These are phyloP conservation scores for Caenorhabditis macrosperma DNA, from an alignment of 2,888 invertebrate species.

Conservation along the genomic window DNA sequence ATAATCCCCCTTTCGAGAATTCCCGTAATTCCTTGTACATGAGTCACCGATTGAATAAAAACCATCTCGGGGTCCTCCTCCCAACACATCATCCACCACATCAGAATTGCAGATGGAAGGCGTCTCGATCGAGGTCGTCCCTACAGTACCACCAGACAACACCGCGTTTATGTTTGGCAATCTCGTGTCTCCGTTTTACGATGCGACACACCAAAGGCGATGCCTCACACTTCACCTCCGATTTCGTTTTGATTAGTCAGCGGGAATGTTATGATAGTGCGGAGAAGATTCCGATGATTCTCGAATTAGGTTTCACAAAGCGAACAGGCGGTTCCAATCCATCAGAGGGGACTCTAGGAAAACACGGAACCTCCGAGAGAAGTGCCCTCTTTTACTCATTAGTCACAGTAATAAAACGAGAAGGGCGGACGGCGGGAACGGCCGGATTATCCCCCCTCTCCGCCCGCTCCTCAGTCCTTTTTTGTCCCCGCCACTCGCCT, in stretches of 20 bases:
- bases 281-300: constrained; percentile 4
- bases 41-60: constrained; percentile 3
- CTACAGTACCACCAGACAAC: constrained; percentile 40
- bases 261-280: constrained; percentile 30
- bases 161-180: constrained; percentile 49
- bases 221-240: constrained; percentile 34
- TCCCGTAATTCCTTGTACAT: constrained; percentile 2
- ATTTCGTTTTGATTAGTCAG: constrained; percentile 58
- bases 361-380: no score
- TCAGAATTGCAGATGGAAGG: constrained; percentile 33
- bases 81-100: not conserved
- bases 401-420: constrained; percentile 11
- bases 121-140: constrained; percentile 11
- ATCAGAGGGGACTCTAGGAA: no score
- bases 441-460: not conserved
- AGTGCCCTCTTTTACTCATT: no score
- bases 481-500: not conserved
- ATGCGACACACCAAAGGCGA: constrained; percentile 28
- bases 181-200: constrained; percentile 55
- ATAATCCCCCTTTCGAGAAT: constrained; percentile 1
- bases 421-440: not conserved
- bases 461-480: not conserved
- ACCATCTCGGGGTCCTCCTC: not conserved
- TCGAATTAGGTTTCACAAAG: no score
- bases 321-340: no score